Base-by-base conservation (phyloP, 1,140 invertebrate genomes). In the Megathymus violae region DNA sequence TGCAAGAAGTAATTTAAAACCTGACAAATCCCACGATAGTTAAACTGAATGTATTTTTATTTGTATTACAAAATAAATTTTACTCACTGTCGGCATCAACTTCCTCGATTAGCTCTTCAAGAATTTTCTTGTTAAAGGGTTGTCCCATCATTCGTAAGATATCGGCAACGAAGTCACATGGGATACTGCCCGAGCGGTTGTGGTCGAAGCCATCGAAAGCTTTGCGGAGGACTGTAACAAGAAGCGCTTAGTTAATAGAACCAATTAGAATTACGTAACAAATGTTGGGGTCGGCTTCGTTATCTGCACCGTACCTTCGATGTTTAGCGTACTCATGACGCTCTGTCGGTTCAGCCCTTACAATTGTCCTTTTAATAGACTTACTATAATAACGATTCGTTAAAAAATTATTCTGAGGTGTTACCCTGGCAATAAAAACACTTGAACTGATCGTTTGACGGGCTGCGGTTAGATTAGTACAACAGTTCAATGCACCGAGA, bases 181-280 rank as follows among this genome's bases (percentile, higher is more conserved):
- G 95, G 88, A 99, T 99, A 82, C 96, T 97, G 68, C 98, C 98
- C 67, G 95, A 97, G 88, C 97, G 97, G 80, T 98, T 97, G 78
- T 96, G 95, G 93, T 99, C 98, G 89, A 99, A 99, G 88, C 97
- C 98, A 93, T 98, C 97, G 91, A 99, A 99, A 41, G 97, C 97
- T 92, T 98, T 98, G 79, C 96, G 95, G 65, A 98, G 93, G 72
- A 98, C 97, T 97, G 87, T 9, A 92, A 92, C 74, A 85, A 83
- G 83, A 54, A 62, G 67, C 64, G 69, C 64, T 51, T 60, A 52
- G 54, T 68, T 76, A 71, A 62, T 61, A 43, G 19, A 46, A 58
- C 44, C 40, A 61, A 44, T 31, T 15, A 46, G 17, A n/a, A n/a
- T 76, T 79, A 71, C 52, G 70, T 71, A 80, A 80, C 60, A 58